Conservation (phyloP, 1,140 invertebrate genomes). For the Drosophila lacteicornis region DNA sequence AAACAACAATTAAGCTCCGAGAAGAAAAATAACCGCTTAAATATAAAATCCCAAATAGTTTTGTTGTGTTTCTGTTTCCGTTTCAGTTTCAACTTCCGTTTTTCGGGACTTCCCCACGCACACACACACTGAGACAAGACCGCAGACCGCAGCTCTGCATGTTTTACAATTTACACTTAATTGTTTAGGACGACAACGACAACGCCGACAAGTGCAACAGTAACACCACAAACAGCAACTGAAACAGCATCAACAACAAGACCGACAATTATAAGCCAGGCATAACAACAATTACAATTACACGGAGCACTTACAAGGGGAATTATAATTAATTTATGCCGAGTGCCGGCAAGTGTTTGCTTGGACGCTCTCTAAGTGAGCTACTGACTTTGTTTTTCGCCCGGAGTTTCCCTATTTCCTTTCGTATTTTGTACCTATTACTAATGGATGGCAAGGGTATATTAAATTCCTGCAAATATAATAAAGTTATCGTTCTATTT, state of each 20-base stretch:
- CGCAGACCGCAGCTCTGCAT: conserved; percentile 45
- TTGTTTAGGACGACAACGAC: conserved; percentile 44
- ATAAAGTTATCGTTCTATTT: not conserved
- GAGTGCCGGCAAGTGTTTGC: conserved; percentile 39
- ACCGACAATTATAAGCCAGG: conserved; percentile 54
- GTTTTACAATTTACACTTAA: conserved; percentile 55
- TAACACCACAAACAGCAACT: conserved; percentile 21
- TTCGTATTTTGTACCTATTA: not conserved
- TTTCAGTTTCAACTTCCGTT: conserved; percentile 22
- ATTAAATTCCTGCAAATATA: not conserved
- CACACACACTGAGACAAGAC: conserved; percentile 19
- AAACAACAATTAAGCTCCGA: not conserved
- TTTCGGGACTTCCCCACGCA: not conserved
- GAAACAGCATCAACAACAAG: conserved; percentile 50
- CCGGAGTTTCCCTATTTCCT: not conserved
- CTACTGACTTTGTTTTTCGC: conserved; percentile 35
- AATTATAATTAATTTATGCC: conserved; percentile 56
- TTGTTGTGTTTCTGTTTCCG: not conserved
- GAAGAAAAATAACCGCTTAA: conserved; percentile 7
- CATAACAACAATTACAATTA: conserved; percentile 56
- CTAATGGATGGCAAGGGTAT: not conserved
- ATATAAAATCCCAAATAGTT: conserved; percentile 14
- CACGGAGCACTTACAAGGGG: conserved; percentile 43
- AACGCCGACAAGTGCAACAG: conserved; percentile 3
- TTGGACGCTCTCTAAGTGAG: conserved; percentile 46